Evolutionary conservation across 1,140 invertebrate genomes (phyloP).

Genomic region (Cydia strobilella): DNA sequence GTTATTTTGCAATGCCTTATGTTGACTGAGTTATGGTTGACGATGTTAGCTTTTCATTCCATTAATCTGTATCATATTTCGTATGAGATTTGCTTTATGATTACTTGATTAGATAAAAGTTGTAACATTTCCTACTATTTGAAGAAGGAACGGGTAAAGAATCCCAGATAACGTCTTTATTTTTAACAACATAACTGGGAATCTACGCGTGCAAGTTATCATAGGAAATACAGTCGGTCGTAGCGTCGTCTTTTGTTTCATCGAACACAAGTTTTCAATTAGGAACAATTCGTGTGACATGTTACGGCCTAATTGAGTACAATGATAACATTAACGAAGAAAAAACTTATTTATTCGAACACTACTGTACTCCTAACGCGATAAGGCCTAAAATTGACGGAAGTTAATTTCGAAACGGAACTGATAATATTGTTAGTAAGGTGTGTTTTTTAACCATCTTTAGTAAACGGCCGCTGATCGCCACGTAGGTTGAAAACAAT

Average conservation of each 20-base stretch:
- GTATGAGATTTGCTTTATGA: background rate
- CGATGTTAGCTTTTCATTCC: background rate
- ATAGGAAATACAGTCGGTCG: background rate
- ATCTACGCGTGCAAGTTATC: background rate
- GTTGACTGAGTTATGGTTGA: background rate
- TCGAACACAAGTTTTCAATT: slow-evolving; percentile 51
- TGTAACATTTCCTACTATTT: too few species aligned
- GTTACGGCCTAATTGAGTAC: slow-evolving; percentile 37
- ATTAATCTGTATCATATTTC: slow-evolving; percentile 12
- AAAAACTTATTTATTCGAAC: background rate
- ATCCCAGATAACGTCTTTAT: too few species aligned
- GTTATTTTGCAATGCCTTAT: background rate
- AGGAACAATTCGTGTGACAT: slow-evolving; percentile 35
- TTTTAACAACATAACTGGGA: too few species aligned
- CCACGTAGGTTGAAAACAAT: slow-evolving; percentile 24
- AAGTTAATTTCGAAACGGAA: background rate
- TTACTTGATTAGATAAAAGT: too few species aligned
- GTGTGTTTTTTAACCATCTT: slow-evolving; percentile 5
- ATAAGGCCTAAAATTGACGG: background rate
- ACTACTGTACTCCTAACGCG: background rate
- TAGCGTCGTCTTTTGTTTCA: slow-evolving; percentile 1
- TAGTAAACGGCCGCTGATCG: background rate
- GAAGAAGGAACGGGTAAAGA: too few species aligned
- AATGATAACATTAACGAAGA: background rate
- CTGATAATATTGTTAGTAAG: slow-evolving; percentile 6